Evolutionary conservation across 2,113 vertebrate genomes (phyloP).

Genomic region (Regulus satrapa): DNA sequence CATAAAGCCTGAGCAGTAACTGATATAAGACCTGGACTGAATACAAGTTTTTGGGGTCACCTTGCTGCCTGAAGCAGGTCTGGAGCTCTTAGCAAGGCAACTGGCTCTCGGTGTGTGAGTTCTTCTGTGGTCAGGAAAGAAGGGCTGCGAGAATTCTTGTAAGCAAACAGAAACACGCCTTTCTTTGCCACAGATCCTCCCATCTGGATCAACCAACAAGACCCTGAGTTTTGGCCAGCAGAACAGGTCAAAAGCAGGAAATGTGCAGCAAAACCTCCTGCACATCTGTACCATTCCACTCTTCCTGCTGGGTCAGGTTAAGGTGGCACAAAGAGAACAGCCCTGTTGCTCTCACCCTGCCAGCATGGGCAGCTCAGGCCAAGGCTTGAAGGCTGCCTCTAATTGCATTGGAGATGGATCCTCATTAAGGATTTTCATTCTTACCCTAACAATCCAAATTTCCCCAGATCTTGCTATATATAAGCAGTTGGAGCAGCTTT

Average conservation of each 20-base stretch:
- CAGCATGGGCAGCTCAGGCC: background rate
- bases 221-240: background rate
- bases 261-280: background rate
- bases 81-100: background rate
- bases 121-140: background rate
- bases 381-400: background rate
- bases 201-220: background rate
- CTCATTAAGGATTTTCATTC: background rate
- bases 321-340: background rate
- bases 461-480: background rate
- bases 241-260: conserved; percentile 1
- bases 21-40: conserved; percentile 17
- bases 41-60: conserved; percentile 5
- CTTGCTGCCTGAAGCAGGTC: background rate
- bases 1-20: conserved; percentile 17
- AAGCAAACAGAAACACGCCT: background rate
- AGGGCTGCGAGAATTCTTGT: background rate
- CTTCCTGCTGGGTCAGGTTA: background rate
- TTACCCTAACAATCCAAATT: background rate
- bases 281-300: background rate
- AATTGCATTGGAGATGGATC: background rate
- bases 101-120: background rate
- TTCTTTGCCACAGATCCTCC: background rate
- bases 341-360: background rate
- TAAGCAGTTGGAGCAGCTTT: background rate